Conservation (phyloP, 2,797 vertebrate species). For the Macropodus opercularis region DNA sequence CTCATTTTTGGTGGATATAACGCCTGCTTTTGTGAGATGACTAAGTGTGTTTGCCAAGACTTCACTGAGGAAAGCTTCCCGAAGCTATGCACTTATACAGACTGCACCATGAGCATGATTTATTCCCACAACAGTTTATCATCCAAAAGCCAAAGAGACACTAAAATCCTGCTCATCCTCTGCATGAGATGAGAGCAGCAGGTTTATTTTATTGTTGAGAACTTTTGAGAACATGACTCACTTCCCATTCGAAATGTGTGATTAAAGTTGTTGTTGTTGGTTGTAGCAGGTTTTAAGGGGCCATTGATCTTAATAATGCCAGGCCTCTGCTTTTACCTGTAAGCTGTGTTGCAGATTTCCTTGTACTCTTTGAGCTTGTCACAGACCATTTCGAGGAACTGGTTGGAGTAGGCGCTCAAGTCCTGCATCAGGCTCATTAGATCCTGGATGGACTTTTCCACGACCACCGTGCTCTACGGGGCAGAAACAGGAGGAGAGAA, state of each 20-base stretch:
- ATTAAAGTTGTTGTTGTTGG: not conserved
- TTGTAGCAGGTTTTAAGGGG: not conserved
- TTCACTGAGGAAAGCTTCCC: not conserved
- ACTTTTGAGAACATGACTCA: too few species aligned
- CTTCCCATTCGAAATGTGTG: not conserved
- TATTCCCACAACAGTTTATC: not conserved
- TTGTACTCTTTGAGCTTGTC: constrained; percentile 98
- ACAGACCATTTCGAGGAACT: constrained; percentile 98
- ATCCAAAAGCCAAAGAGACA: not conserved
- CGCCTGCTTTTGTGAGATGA: not conserved
- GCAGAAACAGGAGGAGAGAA: constrained; percentile 19
- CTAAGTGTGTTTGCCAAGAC: not conserved
- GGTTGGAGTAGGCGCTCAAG: constrained; percentile 94
- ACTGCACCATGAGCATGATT: not conserved
- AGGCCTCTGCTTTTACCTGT: constrained; percentile 84
- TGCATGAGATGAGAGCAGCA: not conserved
- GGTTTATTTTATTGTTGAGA: too few species aligned
- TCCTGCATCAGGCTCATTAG: constrained; percentile 96
- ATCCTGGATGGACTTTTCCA: constrained; percentile 98
- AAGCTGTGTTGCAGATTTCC: constrained; percentile 90
- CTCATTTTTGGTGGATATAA: not conserved
- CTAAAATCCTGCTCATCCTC: not conserved
- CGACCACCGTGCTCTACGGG: constrained; percentile 92
- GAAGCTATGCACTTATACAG: not conserved
- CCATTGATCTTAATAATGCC: not conserved